Evolutionary conservation across 2,888 invertebrate genomes (phyloP).

Genomic region (Phymatocera aterrima): DNA sequence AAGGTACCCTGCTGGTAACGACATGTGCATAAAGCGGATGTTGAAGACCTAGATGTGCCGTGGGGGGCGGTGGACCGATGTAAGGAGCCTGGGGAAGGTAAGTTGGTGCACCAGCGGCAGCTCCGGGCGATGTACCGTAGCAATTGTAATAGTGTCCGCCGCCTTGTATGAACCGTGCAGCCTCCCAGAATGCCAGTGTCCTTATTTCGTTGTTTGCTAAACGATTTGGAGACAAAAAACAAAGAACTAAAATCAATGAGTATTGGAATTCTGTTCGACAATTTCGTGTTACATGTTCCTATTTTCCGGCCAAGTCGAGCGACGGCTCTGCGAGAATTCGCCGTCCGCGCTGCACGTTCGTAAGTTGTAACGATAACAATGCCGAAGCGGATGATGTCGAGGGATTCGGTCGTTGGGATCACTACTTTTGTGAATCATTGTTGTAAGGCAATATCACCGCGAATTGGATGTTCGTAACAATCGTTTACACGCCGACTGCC

Average conservation of each 20-base stretch:
- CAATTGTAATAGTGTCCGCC: conserved; percentile 45
- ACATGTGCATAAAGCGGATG: conserved; percentile 57
- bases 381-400: too few species aligned
- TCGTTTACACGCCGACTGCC: too few species aligned
- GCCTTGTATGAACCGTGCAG: conserved; percentile 55
- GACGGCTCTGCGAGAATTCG: too few species aligned
- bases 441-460: too few species aligned
- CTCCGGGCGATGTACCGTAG: conserved; percentile 43
- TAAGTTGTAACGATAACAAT: too few species aligned
- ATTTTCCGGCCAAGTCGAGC: too few species aligned
- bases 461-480: too few species aligned
- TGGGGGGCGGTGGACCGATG: conserved; percentile 59
- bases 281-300: too few species aligned
- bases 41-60: conserved; percentile 55
- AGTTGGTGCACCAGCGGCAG: conserved; percentile 59
- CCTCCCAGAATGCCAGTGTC: conserved; percentile 58
- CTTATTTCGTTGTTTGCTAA: conserved; percentile 62
- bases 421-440: too few species aligned
- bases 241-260: conserved; percentile 29
- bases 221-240: conserved; percentile 4
- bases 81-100: conserved; percentile 63
- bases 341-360: too few species aligned
- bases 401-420: too few species aligned
- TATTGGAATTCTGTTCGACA: neutral
- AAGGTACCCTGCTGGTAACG: conserved; percentile 55